These are phyloP conservation scores for Microcaecilia unicolor DNA, from an alignment of 2,797 vertebrate genomes.

Conservation along the genomic window DNA sequence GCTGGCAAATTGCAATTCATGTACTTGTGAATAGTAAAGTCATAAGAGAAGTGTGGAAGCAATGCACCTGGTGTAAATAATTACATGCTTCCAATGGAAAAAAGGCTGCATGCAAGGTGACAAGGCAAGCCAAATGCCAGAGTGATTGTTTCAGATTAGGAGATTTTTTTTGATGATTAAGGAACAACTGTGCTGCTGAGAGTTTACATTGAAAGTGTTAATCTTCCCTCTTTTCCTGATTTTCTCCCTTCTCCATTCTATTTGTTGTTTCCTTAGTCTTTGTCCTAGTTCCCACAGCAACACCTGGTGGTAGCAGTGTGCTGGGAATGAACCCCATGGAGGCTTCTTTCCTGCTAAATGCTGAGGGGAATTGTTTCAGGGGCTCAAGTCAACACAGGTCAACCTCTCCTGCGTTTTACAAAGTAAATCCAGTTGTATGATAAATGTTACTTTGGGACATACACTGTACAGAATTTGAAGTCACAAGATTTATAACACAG, in stretches of 20 bases:
- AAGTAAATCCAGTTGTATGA: no score
- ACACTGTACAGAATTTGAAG: no score
- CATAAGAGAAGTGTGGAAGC: slow-evolving; percentile 17
- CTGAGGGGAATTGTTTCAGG: no score
- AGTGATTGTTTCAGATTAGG: slow-evolving; percentile 15
- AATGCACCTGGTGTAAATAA: slow-evolving; percentile 47
- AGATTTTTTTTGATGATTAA: background rate
- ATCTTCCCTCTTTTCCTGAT: slow-evolving; percentile 5
- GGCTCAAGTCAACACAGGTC: no score
- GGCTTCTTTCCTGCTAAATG: no score
- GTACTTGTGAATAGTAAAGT: slow-evolving; percentile 13
- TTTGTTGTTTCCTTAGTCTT: slow-evolving; percentile 11
- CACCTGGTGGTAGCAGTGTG: slow-evolving; percentile 1
- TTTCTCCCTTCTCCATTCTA: slow-evolving; percentile 6
- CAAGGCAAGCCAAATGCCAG: slow-evolving; percentile 14
- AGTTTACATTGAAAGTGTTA: slow-evolving; percentile 3
- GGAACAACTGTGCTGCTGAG: slow-evolving; percentile 17
- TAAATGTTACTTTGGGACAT: no score
- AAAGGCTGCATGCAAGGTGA: slow-evolving; percentile 18
- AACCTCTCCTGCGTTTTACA: no score
- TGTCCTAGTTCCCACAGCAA: slow-evolving; percentile 17
- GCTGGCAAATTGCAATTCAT: slow-evolving; percentile 31
- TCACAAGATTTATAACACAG: no score
- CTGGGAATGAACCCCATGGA: no score
- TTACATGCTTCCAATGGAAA: slow-evolving; percentile 17